Evolutionary conservation across 2,113 vertebrate species (phyloP), one percentile per base, ranked within the genome.

Genomic region (Thryonomys swinderianus): DNA sequence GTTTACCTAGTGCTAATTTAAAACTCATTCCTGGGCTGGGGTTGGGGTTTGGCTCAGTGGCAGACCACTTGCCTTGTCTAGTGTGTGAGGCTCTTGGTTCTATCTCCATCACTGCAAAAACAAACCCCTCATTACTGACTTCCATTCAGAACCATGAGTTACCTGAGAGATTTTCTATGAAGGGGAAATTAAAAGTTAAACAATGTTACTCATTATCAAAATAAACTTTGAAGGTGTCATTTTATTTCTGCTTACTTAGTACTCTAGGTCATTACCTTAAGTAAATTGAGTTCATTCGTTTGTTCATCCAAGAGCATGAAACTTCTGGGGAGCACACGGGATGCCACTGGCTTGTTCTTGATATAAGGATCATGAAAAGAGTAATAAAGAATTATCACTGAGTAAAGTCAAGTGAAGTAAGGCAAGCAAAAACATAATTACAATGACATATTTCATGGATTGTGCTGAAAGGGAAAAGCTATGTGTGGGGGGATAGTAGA

Each of bases 21-120:
- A 97, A 97, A 97, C 42, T 97, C 74, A 25, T 93, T 98, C 97
- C 97, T 98, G 97, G 96, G 37, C 16, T 20, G 80, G 14, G 37
- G 59, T 27, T 32, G 59, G 11, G 27, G 37, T 32, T 53, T 32
- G 7, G 13, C 42, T 45, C 23, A 30, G 42, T 3, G 12, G 71
- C 16, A 48, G 12, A 27, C 6, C 13, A 17, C 71, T 74, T 27
- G 42, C 40, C 40, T 74, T 16, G 40, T 42, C 37, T 42, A 23
- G 69, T 30, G 42, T 30, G 13, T 48, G 42, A 48, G 27, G 27
- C 25, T 10, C 45, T 51, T 14, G 45, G n/a, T 40, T 82, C 25
- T n/a, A 40, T 40, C 37, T 4, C 55, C 23, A 82, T 37, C 7
- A 42, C 14, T 27, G 55, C 55, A 42, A 16, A 82, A 82, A 23